A percentile compares a stretch with the other conserved stretches of the same genome.
Conservation (phyloP, 30 jellyfish, hydroid and myxozoan species). For the Chrysaora quinquecirrha region DNA sequence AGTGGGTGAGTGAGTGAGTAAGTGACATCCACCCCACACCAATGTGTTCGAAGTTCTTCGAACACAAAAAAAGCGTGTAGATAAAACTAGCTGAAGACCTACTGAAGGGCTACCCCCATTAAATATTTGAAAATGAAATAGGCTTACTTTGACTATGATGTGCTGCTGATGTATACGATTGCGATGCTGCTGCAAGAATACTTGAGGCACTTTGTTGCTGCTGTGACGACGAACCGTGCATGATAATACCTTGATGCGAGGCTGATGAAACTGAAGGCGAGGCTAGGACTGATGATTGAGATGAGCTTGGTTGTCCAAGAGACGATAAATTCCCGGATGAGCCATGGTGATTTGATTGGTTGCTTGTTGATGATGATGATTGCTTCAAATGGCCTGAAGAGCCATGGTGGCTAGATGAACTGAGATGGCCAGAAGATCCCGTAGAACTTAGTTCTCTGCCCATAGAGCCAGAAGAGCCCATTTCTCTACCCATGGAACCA, state of each 20-base stretch:
- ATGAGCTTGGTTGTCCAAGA: not conserved
- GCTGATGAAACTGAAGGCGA: conserved; percentile 60
- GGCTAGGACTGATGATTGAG: conserved; percentile 46
- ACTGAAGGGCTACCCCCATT: too few relatives aligned
- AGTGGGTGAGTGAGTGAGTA: too few relatives aligned
- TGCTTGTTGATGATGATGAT: not conserved
- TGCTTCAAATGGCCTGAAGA: conserved; percentile 39
- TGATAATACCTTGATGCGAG: conserved; percentile 37
- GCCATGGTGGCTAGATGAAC: conserved; percentile 35
- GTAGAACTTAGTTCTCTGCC: too few relatives aligned
- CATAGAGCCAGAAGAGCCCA: too few relatives aligned
- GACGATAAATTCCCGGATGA: conserved; percentile 18
- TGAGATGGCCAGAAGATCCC: not conserved
- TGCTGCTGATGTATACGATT: not conserved
- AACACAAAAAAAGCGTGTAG: too few relatives aligned
- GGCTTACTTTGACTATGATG: too few relatives aligned
- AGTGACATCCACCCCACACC: too few relatives aligned
- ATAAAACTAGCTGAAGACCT: too few relatives aligned
- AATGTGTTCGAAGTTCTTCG: too few relatives aligned
- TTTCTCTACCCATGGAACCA: too few relatives aligned
- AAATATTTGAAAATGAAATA: too few relatives aligned
- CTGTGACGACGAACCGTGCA: conserved; percentile 57
- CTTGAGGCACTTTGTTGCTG: conserved; percentile 26
- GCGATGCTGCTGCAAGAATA: conserved; percentile 17
- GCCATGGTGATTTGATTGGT: not conserved